Evolutionary conservation across 2,888 invertebrate genomes (phyloP), one percentile per base, ranked within the genome.

Genomic region (Pristionchus maxplancki): DNA sequence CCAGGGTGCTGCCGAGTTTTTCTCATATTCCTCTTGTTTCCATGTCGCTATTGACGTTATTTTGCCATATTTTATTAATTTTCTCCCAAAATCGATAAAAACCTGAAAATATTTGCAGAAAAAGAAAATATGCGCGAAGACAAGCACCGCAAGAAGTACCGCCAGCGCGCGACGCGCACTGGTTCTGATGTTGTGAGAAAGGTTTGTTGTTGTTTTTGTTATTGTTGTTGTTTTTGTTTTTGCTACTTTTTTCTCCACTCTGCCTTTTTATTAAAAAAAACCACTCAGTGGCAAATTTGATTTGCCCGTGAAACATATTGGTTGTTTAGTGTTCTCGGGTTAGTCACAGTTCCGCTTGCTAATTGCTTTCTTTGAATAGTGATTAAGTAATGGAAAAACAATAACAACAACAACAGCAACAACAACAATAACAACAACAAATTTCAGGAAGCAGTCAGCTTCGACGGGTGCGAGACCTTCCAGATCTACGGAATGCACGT

Each of bases 81-180:
- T 64, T 64, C 64, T 4, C 64, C n/a, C n/a, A 28, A 31, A 31
- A 17, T 71, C n/a, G 67, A 71, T 31, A 28, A 64, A 62, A 64
- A 28, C 13, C n/a, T 5, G n/a, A 64, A n/a, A n/a, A 34, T 67
- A 11, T 31, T 28, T 44, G n/a, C 24, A 78, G 44, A 78, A 48
- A 48, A 6, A 24, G n/a, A 24, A 6, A 78, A 44, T 0, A 78
- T 78, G 78, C 78, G 78, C n/a, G 78, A 78, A 28, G 78, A 78
- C 44, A 78, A 78, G 78, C 78, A 78, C 48, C 78, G 78, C 44
- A 44, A n/a, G 48, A 78, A 78, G 78, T 28, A 78, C 44, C 78
- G 78, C 78, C 44, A 40, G 28, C 78, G n/a, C n/a, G 6, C 17
- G 3, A n/a, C n/a, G n/a, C 44, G 78, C 44, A 17, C 17, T 28